A percentile compares a stretch with the other conserved stretches of the same genome.
These are phyloP conservation scores for Paramisgurnus dabryanus DNA, from an alignment of 2,113 vertebrate genomes.

Conservation along the genomic window DNA sequence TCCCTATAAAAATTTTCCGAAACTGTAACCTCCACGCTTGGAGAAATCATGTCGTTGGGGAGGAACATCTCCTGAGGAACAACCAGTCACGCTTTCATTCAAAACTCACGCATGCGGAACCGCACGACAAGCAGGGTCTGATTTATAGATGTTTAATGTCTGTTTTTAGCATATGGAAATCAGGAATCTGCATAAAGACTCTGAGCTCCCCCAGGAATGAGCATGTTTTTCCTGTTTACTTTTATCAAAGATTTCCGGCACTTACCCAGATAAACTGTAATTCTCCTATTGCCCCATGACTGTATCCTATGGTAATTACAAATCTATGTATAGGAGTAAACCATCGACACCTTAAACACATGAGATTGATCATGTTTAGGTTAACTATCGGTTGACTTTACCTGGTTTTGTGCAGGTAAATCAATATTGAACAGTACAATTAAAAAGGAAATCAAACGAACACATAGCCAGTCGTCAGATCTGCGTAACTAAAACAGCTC, in stretches of 20 bases:
- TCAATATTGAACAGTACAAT: too few species aligned
- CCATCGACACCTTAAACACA: too few species aligned
- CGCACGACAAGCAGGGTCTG: neutral
- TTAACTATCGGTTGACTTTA: too few species aligned
- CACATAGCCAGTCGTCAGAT: too few species aligned
- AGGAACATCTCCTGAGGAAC: slow-evolving; percentile 36
- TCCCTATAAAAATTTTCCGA: slow-evolving; percentile 30
- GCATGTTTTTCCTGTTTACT: slow-evolving; percentile 14
- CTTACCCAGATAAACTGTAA: neutral
- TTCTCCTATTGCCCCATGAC: too few species aligned
- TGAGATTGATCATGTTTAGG: too few species aligned
- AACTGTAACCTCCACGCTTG: slow-evolving; percentile 14
- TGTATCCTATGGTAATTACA: too few species aligned
- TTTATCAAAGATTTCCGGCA: neutral
- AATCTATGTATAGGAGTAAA: too few species aligned
- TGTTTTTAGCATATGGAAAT: neutral
- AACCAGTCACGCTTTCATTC: slow-evolving; percentile 2
- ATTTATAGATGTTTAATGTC: slow-evolving; percentile 4
- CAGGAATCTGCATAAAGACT: neutral
- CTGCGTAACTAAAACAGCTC: too few species aligned
- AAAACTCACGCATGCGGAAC: slow-evolving; percentile 4
- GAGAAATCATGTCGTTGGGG: neutral
- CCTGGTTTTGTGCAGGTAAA: too few species aligned
- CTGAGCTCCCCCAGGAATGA: neutral
- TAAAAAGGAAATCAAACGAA: too few species aligned